Percentiles rank a stretch among this genome's conserved stretches.
Evolutionary conservation across 2,888 invertebrate species (phyloP).

Genomic region (Junonia oenone): DNA sequence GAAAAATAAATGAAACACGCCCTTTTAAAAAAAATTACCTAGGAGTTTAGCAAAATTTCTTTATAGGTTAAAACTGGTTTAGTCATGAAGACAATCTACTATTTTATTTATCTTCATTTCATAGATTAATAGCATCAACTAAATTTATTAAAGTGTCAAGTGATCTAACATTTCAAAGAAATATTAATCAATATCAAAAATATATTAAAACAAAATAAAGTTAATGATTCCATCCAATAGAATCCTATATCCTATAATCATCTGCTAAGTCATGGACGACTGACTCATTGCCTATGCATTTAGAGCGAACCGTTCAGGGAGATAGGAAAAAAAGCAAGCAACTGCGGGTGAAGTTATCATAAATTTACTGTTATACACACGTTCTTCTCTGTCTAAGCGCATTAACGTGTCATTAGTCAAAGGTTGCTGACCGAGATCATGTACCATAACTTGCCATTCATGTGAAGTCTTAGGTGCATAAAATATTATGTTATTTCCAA

Average conservation of each 20-base stretch:
- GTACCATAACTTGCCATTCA: conserved; percentile 36
- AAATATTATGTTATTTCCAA: neutral
- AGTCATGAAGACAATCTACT: neutral
- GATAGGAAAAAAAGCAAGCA: conserved; percentile 69
- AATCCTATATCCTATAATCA: too few species aligned
- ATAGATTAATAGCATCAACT: too few species aligned
- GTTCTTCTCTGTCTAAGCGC: conserved; percentile 57
- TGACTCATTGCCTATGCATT: conserved; percentile 77
- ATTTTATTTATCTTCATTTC: too few species aligned
- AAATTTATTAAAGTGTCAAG: too few species aligned
- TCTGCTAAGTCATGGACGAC: conserved; percentile 43
- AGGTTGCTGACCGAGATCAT: conserved; percentile 68
- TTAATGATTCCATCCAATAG: too few species aligned
- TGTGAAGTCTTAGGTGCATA: conserved; percentile 6
- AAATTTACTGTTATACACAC: conserved; percentile 68
- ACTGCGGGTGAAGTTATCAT: conserved; percentile 70
- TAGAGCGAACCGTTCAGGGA: conserved; percentile 64
- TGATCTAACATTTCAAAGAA: too few species aligned
- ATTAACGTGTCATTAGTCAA: conserved; percentile 72
- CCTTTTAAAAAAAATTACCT: neutral
- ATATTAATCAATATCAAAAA: too few species aligned
- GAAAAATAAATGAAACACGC: neutral
- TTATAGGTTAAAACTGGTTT: neutral
- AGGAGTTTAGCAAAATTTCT: neutral
- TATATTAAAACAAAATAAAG: too few species aligned